These are phyloP conservation scores for Probosciger aterrimus DNA, from an alignment of 2,113 vertebrate species.

Conservation along the genomic window DNA sequence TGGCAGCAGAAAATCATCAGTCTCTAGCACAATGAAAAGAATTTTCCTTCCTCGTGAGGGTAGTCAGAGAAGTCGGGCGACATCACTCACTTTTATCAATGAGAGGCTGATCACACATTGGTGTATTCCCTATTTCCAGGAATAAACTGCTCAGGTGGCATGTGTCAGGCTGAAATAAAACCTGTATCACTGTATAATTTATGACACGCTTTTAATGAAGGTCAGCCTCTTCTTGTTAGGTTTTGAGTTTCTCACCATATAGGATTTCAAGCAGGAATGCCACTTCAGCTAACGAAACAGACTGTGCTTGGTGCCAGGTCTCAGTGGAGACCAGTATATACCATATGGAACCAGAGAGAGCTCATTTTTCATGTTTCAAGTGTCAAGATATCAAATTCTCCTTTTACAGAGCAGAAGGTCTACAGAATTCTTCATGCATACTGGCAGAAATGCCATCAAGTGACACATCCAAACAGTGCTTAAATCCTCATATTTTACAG, in stretches of 20 bases:
- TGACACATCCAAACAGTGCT: background rate
- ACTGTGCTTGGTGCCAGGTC: background rate
- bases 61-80: background rate
- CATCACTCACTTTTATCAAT: background rate
- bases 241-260: constrained; percentile 11
- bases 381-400: background rate
- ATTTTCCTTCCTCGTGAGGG: background rate
- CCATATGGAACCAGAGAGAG: background rate
- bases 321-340: background rate
- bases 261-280: background rate
- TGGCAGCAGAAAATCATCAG: background rate
- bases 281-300: background rate
- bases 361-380: background rate
- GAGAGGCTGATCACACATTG: background rate
- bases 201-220: background rate
- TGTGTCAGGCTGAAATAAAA: background rate
- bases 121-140: background rate
- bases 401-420: background rate
- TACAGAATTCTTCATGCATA: background rate
- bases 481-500: background rate
- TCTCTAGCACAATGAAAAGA: background rate
- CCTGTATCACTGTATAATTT: background rate
- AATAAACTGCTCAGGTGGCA: background rate
- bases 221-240: background rate
- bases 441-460: background rate